Evolutionary conservation across 2,888 invertebrate genomes (phyloP).

Genomic region (Phalera bucephala): DNA sequence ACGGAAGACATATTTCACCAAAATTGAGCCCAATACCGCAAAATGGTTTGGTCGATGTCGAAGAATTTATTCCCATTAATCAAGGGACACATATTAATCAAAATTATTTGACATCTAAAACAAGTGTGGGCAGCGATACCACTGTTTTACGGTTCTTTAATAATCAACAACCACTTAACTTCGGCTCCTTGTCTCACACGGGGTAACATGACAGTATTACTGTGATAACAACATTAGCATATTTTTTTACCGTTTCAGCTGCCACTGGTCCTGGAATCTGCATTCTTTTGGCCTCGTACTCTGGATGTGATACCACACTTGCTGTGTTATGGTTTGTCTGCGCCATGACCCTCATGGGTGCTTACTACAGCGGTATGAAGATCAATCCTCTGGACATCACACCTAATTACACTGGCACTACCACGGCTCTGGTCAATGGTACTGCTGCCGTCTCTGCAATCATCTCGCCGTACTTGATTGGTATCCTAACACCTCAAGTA

Average conservation of each 20-base stretch:
- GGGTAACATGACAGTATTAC: too few species aligned
- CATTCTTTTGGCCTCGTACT: constrained; percentile 84
- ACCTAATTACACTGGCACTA: constrained; percentile 85
- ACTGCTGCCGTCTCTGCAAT: constrained; percentile 85
- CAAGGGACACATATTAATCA: too few species aligned
- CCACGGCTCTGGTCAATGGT: constrained; percentile 86
- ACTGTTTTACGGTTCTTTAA: too few species aligned
- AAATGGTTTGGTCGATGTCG: too few species aligned
- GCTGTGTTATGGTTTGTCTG: constrained; percentile 84
- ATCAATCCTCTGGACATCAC: constrained; percentile 86
- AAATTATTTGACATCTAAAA: too few species aligned
- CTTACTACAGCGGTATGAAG: constrained; percentile 87
- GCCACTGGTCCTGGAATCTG: constrained; percentile 86
- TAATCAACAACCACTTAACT: too few species aligned
- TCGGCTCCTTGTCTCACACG: too few species aligned
- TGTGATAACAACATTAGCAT: too few species aligned
- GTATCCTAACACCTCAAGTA: constrained; percentile 84
- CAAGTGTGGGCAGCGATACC: too few species aligned
- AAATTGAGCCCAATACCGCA: too few species aligned
- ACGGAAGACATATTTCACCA: too few species aligned
- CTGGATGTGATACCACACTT: constrained; percentile 81
- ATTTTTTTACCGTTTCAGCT: constrained; percentile 58
- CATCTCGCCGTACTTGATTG: constrained; percentile 84
- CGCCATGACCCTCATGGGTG: constrained; percentile 87
- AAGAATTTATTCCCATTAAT: too few species aligned